Conservation (phyloP, 2,888 invertebrate genomes). For the Phaedon cochleariae region DNA sequence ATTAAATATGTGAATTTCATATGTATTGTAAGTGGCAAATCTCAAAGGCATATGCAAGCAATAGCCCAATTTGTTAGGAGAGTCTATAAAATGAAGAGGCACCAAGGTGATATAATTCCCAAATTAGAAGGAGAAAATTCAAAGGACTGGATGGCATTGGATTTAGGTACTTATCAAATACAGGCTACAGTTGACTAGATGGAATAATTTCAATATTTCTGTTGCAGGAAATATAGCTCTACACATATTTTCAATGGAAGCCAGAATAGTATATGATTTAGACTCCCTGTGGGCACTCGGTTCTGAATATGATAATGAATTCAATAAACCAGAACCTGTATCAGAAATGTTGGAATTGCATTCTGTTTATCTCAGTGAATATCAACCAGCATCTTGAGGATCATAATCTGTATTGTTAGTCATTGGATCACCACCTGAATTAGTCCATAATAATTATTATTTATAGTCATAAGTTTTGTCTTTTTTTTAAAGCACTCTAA, state of each 20-base stretch:
- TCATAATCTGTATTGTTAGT: no score
- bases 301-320: conserved; percentile 77
- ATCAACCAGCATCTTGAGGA: conserved; percentile 65
- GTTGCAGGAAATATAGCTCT: conserved; percentile 88
- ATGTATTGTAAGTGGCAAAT: conserved; percentile 80
- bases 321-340: conserved; percentile 69
- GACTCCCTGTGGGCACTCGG: conserved; percentile 94
- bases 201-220: conserved; percentile 29
- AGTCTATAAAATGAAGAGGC: conserved; percentile 77
- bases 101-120: conserved; percentile 71
- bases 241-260: conserved; percentile 81
- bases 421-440: no score
- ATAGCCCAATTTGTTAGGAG: conserved; percentile 78
- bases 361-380: conserved; percentile 70
- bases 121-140: conserved; percentile 80
- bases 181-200: background rate
- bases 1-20: conserved; percentile 86
- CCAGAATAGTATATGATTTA: conserved; percentile 80
- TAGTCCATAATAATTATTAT: no score
- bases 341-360: conserved; percentile 74
- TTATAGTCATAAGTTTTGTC: no score
- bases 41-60: conserved; percentile 77
- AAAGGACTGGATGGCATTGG: conserved; percentile 88
- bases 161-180: conserved; percentile 73
- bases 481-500: no score